These are phyloP conservation scores for Leucania comma DNA, from an alignment of 2,888 invertebrate species.

Conservation along the genomic window DNA sequence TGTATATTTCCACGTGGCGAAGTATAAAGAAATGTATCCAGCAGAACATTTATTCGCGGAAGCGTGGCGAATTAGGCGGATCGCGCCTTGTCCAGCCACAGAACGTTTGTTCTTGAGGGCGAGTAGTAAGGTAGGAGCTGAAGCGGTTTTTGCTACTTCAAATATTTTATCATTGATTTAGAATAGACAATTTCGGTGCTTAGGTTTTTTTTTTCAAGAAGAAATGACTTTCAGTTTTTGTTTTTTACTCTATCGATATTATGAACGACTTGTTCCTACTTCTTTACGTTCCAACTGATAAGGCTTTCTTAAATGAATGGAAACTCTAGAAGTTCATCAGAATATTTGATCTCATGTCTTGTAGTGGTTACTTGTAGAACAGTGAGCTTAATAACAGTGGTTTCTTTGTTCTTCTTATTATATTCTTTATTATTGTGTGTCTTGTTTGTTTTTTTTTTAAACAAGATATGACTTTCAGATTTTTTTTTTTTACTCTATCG, in stretches of 20 bases:
- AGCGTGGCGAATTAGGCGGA: conserved; percentile 83
- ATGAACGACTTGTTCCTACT: not conserved
- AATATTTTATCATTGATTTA: not conserved
- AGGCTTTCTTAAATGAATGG: not conserved
- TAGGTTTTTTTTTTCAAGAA: too few species aligned
- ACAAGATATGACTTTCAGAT: too few species aligned
- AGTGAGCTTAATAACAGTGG: too few species aligned
- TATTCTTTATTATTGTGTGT: too few species aligned
- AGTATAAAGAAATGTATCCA: conserved; percentile 63
- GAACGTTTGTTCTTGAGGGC: conserved; percentile 71
- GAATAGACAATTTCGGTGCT: not conserved
- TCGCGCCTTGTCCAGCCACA: conserved; percentile 83
- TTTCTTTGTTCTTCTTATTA: too few species aligned
- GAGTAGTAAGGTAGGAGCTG: conserved; percentile 55
- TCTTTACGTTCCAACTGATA: too few species aligned
- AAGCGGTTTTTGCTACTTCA: conserved; percentile 58
- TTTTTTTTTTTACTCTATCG: too few species aligned
- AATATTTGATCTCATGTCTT: not conserved
- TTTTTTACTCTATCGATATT: too few species aligned
- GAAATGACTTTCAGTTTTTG: too few species aligned
- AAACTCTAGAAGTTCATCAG: not conserved
- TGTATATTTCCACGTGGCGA: conserved; percentile 58
- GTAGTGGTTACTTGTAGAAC: not conserved
- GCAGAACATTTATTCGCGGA: conserved; percentile 63
- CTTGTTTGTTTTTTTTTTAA: not conserved